phyloP scores from a whole-genome alignment of 2,797 vertebrate species.

The Sphenodon punctatus region DNA sequence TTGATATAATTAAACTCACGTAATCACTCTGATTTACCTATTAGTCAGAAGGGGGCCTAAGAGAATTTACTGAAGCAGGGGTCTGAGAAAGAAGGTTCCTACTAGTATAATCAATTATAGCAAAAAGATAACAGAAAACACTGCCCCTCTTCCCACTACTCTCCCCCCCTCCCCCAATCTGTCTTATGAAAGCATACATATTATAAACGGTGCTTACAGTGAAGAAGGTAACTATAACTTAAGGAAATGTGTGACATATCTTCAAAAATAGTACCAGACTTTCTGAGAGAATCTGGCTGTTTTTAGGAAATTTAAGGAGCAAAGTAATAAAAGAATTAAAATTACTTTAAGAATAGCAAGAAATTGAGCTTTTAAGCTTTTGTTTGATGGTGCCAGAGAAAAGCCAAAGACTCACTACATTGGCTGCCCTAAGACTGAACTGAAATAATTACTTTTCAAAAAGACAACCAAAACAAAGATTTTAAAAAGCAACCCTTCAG shows the following conservation, averaged over 20 bases:
- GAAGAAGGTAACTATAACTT: too few relatives aligned
- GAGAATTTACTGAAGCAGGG: background rate
- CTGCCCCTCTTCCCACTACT: too few relatives aligned
- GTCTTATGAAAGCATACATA: too few relatives aligned
- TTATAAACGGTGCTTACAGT: too few relatives aligned
- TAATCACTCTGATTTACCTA: too few relatives aligned
- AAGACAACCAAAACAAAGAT: too few relatives aligned
- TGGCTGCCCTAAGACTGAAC: background rate
- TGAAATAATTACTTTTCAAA: background rate
- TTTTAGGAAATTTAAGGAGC: background rate
- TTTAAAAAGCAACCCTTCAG: background rate
- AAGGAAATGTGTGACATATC: background rate
- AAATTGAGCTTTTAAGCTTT: background rate
- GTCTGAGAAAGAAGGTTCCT: background rate
- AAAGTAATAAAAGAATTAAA: background rate
- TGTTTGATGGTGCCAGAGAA: too few relatives aligned
- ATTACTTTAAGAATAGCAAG: background rate
- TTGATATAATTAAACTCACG: too few relatives aligned
- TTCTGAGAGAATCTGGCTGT: background rate
- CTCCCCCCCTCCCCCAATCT: too few relatives aligned
- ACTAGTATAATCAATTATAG: background rate
- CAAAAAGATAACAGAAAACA: background rate
- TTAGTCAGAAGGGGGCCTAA: too few relatives aligned
- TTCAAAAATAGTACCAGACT: slow-evolving; percentile 7
- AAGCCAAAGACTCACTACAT: too few relatives aligned